These are phyloP conservation scores for Pocillopora meandrina DNA, from an alignment of 92 coral and sea anemone genomes.

Conservation along the genomic window DNA sequence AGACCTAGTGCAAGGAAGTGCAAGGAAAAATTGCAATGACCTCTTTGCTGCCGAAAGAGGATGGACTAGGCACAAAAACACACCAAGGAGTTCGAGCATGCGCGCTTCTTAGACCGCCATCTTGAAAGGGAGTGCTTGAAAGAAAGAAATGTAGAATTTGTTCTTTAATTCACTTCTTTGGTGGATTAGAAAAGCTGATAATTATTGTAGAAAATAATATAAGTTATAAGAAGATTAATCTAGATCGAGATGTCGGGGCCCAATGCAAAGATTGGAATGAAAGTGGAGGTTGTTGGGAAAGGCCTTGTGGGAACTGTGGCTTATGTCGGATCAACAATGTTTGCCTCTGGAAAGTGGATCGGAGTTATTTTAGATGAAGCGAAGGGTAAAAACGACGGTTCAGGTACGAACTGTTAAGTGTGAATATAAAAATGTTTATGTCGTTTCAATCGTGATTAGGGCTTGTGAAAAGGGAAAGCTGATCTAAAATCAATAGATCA, in stretches of 20 bases:
- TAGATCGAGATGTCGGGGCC: conserved; percentile 59
- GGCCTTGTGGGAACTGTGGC: conserved; percentile 90
- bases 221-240: neutral
- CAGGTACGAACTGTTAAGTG: conserved; percentile 60
- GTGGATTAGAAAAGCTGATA: neutral
- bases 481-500: no score
- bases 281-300: conserved; percentile 87
- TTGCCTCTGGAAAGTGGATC: conserved; percentile 99
- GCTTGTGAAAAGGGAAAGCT: no score
- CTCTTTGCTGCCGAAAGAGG: no score
- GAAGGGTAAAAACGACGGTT: conserved; percentile 96
- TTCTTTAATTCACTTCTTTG: neutral
- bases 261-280: conserved; percentile 80
- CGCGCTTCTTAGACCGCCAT: conserved; percentile 47
- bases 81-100: conserved; percentile 34
- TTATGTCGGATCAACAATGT: conserved; percentile 95
- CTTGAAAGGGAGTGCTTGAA: conserved; percentile 9
- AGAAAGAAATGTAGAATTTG: conserved; percentile 12
- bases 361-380: conserved; percentile 94
- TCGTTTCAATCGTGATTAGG: no score
- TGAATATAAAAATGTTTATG: neutral
- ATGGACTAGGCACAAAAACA: no score
- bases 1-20: no score
- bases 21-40: no score
- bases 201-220: neutral